Evolutionary conservation across 2,888 invertebrate genomes (phyloP), one percentile per base, ranked within the genome.

Genomic region (Rutpela maculata): DNA sequence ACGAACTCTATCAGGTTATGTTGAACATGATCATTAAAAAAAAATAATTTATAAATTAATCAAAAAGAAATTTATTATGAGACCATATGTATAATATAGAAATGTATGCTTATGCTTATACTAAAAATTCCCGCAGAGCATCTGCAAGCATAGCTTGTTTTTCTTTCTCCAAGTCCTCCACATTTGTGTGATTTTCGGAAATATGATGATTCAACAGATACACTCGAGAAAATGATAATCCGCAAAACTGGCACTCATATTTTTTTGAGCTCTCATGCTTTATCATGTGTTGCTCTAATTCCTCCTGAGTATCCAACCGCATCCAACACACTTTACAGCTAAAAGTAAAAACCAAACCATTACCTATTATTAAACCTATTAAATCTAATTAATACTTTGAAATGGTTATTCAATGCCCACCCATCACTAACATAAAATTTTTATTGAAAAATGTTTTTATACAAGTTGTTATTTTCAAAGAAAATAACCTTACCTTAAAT

Each of bases 301-400:
- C 22, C 18, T 70, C 70, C 11, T 70, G 50, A 1, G 35, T 43
- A 1, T 22, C 22, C 38, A 60, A 6, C 19, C 60, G 38, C 6
- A 50, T 62, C 60, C 60, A 70, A 60, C 70, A 70, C 9, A 70
- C 43, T 10, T 60, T 19, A 22, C 70, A 70, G n/a, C 70, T 70
- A 43, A 60, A 70, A 69, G 12, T 43, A 43, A 43, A 43, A 11
- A 43, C 15, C 9, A 38, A 38, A 38, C n/a, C n/a, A 26, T 26
- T 26, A 26, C 26, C 6, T 38, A 38, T 3, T 38, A 38, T 6
- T 11, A 3, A 3, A 38, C 6, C 38, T 38, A 6, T 38, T n/a
- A n/a, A n/a, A n/a, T n/a, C n/a, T n/a, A n/a, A n/a, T n/a, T n/a
- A n/a, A n/a, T n/a, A n/a, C n/a, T n/a, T n/a, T n/a, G n/a, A n/a